Evolutionary conservation across 1,140 invertebrate genomes (phyloP).

Genomic region (Drosophila repletoides): DNA sequence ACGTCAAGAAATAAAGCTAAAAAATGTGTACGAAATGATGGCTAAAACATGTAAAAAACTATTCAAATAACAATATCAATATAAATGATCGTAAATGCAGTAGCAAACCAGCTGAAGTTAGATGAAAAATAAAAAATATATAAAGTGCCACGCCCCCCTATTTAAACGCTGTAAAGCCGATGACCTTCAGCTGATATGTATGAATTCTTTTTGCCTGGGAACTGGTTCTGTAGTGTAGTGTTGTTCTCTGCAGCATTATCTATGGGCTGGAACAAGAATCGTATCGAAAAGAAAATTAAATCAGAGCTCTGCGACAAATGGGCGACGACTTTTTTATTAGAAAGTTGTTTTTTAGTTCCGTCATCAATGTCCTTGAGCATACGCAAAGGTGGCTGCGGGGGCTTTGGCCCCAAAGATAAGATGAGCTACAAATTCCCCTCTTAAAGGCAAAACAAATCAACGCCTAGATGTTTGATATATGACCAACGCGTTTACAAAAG

Average conservation of each 20-base stretch:
- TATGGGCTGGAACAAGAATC: slow-evolving; percentile 26
- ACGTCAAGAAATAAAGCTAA: slow-evolving; percentile 17
- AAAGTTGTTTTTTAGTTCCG: slow-evolving; percentile 77
- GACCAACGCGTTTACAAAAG: slow-evolving; percentile 37
- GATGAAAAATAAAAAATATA: not conserved
- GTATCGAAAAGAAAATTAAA: slow-evolving; percentile 66
- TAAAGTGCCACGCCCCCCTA: slow-evolving; percentile 39
- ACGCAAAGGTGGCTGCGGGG: slow-evolving; percentile 29
- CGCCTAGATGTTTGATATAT: slow-evolving; percentile 51
- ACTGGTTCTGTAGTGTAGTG: slow-evolving; percentile 54
- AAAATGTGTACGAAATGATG: slow-evolving; percentile 57
- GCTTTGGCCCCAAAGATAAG: slow-evolving; percentile 56
- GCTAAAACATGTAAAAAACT: not conserved
- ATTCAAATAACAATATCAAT: slow-evolving; percentile 23
- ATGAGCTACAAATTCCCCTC: slow-evolving; percentile 13
- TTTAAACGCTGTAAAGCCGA: slow-evolving; percentile 39
- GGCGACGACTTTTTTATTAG: slow-evolving; percentile 61
- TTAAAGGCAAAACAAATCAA: slow-evolving; percentile 47
- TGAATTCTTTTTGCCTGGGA: slow-evolving; percentile 51
- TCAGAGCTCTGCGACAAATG: slow-evolving; percentile 47
- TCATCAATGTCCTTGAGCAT: slow-evolving; percentile 63
- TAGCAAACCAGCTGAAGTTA: not conserved
- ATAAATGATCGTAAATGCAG: slow-evolving; percentile 31
- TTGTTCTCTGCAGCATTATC: not conserved
- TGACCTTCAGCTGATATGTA: slow-evolving; percentile 57